Percentiles rank a stretch among this genome's conserved stretches.
These are phyloP conservation scores for Acanthurus tractus DNA, from an alignment of 2,797 vertebrate species.

Conservation along the genomic window DNA sequence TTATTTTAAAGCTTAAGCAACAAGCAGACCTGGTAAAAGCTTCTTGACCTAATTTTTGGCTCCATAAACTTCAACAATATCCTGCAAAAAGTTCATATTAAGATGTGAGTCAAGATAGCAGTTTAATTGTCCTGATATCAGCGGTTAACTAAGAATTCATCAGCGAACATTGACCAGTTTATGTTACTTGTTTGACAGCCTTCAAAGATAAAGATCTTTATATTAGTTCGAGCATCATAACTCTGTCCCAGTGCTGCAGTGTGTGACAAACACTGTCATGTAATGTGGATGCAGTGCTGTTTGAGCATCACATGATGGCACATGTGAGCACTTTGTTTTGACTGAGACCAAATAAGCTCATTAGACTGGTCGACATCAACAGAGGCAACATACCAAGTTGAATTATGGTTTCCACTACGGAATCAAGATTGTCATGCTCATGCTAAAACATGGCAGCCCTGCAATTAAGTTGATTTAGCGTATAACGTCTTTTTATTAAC, in stretches of 20 bases:
- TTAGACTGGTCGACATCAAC: slow-evolving; percentile 23
- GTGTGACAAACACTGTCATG: neutral
- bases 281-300: slow-evolving; percentile 53
- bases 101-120: too few relatives aligned
- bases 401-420: slow-evolving; percentile 9
- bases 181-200: too few relatives aligned
- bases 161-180: too few relatives aligned
- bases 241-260: neutral
- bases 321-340: slow-evolving; percentile 54
- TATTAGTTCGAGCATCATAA: neutral
- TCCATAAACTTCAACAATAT: neutral
- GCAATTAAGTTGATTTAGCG: neutral
- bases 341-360: slow-evolving; percentile 40
- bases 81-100: neutral
- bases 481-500: neutral
- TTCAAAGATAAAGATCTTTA: neutral
- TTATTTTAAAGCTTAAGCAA: neutral
- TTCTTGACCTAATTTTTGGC: slow-evolving; percentile 1
- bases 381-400: slow-evolving; percentile 3
- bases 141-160: neutral
- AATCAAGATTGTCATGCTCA: neutral
- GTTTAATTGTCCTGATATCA: neutral
- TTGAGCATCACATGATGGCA: slow-evolving; percentile 70
- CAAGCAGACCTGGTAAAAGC: neutral
- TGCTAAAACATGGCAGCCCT: neutral